Evolutionary conservation across 2,797 vertebrate species (phyloP), one percentile per base, ranked within the genome.

Genomic region (Lutjanus argentimaculatus): DNA sequence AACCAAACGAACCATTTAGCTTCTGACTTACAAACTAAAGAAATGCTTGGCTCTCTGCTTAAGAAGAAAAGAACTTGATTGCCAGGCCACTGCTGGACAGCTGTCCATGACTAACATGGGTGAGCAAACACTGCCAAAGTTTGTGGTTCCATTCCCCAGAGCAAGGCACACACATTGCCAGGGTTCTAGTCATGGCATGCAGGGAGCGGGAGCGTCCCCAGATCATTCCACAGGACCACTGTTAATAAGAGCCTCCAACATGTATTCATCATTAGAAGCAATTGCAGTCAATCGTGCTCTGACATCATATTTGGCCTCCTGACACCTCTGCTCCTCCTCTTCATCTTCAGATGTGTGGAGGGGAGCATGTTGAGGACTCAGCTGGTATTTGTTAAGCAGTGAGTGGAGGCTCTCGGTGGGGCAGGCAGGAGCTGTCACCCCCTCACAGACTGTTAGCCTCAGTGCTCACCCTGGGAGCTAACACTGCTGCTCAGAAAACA

Each of bases 211-310:
- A 70, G 7, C 25, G 30, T 63, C 43, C 73, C 72, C 46, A 75
- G 51, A 48, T 48, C 57, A 30, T 46, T 57, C 46, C 49, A n/a
- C 7, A 9, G 19, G 22, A 8, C 56, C 15, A 3, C 49, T 25
- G 22, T 51, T 21, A 57, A n/a, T 45, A 70, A 57, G 17, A 66
- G 52, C 36, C 19, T 10, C 2, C 12, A 22, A 30, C 51, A 46
- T 61, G 49, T 8, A 25, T 61, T 72, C 72, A 45, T 83, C 86
- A 77, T 72, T 72, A 75, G 40, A 42, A 30, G 56, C 73, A 43
- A 80, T 67, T 72, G 65, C 30, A 68, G 75, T 82, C 83, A 57
- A 40, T 77, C 65, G 64, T 58, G 25, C 17, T 61, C 49, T 80
- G 77, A 74, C 49, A 52, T 59, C 17, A 61, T 48, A 45, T 76